Conservation (phyloP, 2,113 vertebrate genomes). For the Orycteropus afer region DNA sequence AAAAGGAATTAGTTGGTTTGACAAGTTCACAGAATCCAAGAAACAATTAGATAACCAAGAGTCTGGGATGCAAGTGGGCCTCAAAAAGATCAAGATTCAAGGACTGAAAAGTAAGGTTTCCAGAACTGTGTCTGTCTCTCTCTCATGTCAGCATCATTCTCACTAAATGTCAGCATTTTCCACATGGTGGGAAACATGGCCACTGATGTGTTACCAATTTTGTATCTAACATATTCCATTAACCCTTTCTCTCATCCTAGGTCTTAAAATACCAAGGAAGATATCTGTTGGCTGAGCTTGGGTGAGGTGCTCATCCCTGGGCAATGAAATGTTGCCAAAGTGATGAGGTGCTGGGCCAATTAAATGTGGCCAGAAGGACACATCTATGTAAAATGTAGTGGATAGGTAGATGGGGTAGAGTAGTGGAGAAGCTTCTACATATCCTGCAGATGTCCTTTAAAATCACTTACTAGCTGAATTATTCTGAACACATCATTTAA, state of each 20-base stretch:
- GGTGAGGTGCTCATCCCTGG: neutral
- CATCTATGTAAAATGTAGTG: neutral
- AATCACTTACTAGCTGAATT: neutral
- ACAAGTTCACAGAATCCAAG: neutral
- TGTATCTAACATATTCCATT: neutral
- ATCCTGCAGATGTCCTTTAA: neutral
- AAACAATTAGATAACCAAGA: neutral
- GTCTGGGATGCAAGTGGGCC: neutral
- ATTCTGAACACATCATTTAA: slow-evolving; percentile 10
- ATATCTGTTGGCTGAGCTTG: neutral
- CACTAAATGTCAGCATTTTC: neutral
- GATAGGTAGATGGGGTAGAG: neutral
- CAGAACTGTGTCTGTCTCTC: neutral
- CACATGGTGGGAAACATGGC: neutral
- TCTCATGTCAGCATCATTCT: neutral
- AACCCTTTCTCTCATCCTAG: neutral
- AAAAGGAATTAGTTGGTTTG: neutral
- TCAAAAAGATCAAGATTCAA: neutral
- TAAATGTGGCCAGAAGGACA: neutral
- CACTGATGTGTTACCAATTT: neutral
- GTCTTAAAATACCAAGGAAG: neutral
- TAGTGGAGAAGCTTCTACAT: neutral
- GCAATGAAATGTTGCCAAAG: neutral
- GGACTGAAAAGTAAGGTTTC: neutral
- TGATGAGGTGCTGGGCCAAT: neutral